phyloP scores from a whole-genome alignment of 2,113 vertebrate genomes.

The Nannobrachium achirus region DNA sequence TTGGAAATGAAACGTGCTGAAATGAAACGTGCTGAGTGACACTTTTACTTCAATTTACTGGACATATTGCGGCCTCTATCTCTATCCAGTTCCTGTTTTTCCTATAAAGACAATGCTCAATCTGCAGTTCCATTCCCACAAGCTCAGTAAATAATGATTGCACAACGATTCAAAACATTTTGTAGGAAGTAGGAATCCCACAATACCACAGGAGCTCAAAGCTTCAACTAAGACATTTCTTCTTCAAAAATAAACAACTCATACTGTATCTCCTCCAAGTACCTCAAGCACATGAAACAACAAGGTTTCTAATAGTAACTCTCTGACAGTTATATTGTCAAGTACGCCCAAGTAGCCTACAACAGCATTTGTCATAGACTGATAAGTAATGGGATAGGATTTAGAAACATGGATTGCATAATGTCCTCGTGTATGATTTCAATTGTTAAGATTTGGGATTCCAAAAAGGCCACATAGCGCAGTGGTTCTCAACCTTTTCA shows the following conservation, averaged over 20 bases:
- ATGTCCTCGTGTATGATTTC: neutral
- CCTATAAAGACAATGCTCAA: constrained; percentile 26
- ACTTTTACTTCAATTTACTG: neutral
- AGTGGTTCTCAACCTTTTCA: too few species aligned
- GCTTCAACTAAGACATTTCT: neutral
- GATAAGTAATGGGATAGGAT: neutral
- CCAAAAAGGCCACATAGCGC: constrained; percentile 24
- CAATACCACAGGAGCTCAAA: neutral
- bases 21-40: neutral
- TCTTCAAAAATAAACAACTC: neutral
- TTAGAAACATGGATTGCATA: neutral
- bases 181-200: constrained; percentile 32
- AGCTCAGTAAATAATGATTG: constrained; percentile 25
- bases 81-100: constrained; percentile 50
- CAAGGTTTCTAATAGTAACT: neutral
- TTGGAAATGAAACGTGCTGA: neutral
- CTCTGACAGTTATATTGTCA: neutral
- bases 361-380: neutral
- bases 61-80: neutral
- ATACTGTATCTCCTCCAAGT: neutral
- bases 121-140: constrained; percentile 53
- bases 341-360: neutral
- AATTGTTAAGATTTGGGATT: neutral
- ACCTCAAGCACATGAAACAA: neutral
- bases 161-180: constrained; percentile 30